These are phyloP conservation scores for Agelaius tricolor DNA, from an alignment of 2,113 vertebrate species.

Conservation along the genomic window DNA sequence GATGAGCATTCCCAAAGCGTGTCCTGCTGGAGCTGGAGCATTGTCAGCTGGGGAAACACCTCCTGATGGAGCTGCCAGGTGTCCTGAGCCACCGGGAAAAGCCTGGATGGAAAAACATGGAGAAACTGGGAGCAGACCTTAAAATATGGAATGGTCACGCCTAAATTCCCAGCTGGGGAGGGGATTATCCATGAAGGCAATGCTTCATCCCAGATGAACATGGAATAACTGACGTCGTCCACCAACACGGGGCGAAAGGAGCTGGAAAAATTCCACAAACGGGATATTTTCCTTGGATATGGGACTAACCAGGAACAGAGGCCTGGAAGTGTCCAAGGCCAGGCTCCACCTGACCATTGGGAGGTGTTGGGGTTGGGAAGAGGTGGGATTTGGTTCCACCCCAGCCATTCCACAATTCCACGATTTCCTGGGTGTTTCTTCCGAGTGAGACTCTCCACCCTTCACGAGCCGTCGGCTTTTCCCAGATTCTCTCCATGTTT, in stretches of 20 bases:
- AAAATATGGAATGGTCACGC: rapidly evolving
- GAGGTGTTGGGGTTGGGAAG: rapidly evolving
- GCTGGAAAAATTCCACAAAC: background rate
- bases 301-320: background rate
- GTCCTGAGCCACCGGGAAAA: background rate
- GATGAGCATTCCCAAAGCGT: background rate
- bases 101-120: background rate
- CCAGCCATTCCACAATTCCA: background rate
- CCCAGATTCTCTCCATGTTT: background rate
- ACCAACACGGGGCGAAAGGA: rapidly evolving
- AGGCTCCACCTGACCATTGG: rapidly evolving
- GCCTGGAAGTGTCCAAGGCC: background rate
- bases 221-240: background rate
- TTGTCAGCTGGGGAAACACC: background rate
- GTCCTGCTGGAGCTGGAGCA: background rate
- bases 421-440: background rate
- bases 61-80: background rate
- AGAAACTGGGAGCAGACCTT: background rate
- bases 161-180: rapidly evolving
- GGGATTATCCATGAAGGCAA: background rate
- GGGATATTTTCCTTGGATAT: background rate
- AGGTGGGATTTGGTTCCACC: background rate
- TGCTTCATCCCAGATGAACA: background rate
- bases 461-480: background rate
- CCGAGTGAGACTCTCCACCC: no score